These are phyloP conservation scores for Parazoanthus atlanticus DNA, from an alignment of 92 coral and sea anemone species.

Conservation along the genomic window DNA sequence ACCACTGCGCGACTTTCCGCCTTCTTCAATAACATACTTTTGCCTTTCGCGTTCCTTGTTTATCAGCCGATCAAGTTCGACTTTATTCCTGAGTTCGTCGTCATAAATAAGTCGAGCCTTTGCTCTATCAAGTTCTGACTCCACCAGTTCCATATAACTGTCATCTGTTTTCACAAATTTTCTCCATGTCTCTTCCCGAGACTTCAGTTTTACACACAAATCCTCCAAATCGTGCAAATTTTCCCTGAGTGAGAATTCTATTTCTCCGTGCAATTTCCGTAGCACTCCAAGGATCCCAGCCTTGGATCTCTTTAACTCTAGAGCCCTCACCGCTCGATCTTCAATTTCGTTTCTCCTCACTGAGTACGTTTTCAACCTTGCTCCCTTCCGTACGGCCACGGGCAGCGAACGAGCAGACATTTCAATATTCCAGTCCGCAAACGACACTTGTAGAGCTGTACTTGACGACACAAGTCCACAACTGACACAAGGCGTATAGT, in stretches of 20 bases:
- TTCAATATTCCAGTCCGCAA: no score
- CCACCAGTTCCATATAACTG: slow-evolving; percentile 25
- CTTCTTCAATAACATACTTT: not conserved
- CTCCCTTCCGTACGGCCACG: slow-evolving; percentile 11
- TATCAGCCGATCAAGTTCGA: slow-evolving; percentile 28
- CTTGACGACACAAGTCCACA: no score
- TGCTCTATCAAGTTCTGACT: not conserved
- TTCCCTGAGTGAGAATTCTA: not conserved
- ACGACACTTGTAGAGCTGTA: no score
- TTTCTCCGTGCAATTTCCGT: no score
- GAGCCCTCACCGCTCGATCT: slow-evolving; percentile 42
- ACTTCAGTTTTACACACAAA: not conserved
- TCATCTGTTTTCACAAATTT: slow-evolving; percentile 37
- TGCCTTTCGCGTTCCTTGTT: not conserved
- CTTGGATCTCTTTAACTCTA: slow-evolving; percentile 41
- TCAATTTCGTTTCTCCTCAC: slow-evolving; percentile 38
- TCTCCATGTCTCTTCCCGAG: slow-evolving; percentile 44
- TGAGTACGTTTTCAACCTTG: slow-evolving; percentile 33
- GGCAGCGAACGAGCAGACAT: no score
- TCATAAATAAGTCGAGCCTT: slow-evolving; percentile 39
- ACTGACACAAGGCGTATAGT: no score
- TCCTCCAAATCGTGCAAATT: not conserved
- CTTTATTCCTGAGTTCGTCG: slow-evolving; percentile 31
- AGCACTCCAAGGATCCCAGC: slow-evolving; percentile 36
- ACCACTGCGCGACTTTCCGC: no score